Percentiles rank a stretch among this genome's conserved stretches.
Conservation (phyloP, 2,797 vertebrate species). For the Gymnocypris eckloni region DNA sequence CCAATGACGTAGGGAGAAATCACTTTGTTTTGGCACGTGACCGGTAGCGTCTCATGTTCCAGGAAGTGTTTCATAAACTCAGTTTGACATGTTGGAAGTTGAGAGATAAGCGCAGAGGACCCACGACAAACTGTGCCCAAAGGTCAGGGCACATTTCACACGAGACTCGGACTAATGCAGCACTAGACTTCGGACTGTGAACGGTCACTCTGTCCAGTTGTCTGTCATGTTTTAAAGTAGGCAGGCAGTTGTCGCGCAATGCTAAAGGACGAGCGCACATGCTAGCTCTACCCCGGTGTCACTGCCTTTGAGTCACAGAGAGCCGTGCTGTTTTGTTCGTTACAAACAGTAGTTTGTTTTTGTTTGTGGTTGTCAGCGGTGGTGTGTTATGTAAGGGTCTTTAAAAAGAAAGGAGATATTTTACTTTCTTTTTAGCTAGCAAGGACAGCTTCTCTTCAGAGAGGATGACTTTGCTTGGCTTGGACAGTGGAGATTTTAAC, state of each 20-base stretch:
- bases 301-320: conserved; percentile 5
- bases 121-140: not conserved
- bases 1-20: not conserved
- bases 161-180: not conserved
- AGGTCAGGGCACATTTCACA: not conserved
- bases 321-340: not conserved
- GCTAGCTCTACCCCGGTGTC: conserved; percentile 41
- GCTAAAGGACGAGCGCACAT: conserved; percentile 39
- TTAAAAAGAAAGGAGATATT: not conserved
- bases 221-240: conserved; percentile 46
- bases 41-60: conserved; percentile 65
- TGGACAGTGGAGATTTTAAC: not conserved
- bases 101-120: conserved; percentile 7
- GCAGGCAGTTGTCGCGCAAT: conserved; percentile 12
- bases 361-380: not conserved
- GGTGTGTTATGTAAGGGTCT: not conserved
- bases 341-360: not conserved
- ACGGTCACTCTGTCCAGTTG: conserved; percentile 3
- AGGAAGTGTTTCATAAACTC: conserved; percentile 63
- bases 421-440: not conserved
- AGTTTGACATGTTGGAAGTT: conserved; percentile 52
- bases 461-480: not conserved
- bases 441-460: not conserved
- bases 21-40: conserved; percentile 78
- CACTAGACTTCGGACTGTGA: not conserved